Base-by-base conservation (phyloP, 2,797 vertebrate species). In the Heterohyrax brucei region DNA sequence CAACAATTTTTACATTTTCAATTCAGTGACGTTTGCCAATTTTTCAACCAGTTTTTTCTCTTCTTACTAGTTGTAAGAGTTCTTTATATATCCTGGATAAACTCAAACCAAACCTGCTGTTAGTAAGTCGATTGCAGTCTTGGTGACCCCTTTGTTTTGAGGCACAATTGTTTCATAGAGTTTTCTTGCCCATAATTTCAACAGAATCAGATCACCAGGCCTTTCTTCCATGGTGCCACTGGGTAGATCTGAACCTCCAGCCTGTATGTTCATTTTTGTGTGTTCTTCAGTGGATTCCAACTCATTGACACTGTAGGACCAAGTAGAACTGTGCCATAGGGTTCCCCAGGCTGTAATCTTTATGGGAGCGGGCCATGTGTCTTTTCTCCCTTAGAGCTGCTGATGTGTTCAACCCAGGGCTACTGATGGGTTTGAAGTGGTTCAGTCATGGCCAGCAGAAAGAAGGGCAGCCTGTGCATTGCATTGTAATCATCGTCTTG, bases 31-130 rank as follows among this genome's bases (percentile, higher is more conserved):
- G 13, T 68, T 68, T 79, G 70, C 76, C 80, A 33, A 39, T 70
- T 92, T 59, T 10, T 10, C 26, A 92, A 64, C 56, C 75, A 30
- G 21, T 68, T 86, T 10, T 73, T 24, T 89, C 28, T 94, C 16
- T 80, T 80, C 75, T 81, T 94, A 48, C 18, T 85, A 85, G 28
- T 66, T 88, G 8, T 93, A 44, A 73, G 76, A 61, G 53, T 96
- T 94, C 28, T 75, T 39, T 93, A 5, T 87, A 9, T 70, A 70
- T 70, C 33, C 7, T 33, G 16, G 68, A 70, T 33, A 70, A 70
- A 70, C 22, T 8, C 24, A 64, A 26, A 64, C 26, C 26, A 64
- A 28, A 19, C 16, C 18, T 21, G 9, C 39, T 39, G 5, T 7
- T 7, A 39, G 18, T n/a, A 72, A 39, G 18, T 33, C 21, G 24